Base-by-base conservation (phyloP, 2,888 invertebrate genomes). In the Gari tellinella region DNA sequence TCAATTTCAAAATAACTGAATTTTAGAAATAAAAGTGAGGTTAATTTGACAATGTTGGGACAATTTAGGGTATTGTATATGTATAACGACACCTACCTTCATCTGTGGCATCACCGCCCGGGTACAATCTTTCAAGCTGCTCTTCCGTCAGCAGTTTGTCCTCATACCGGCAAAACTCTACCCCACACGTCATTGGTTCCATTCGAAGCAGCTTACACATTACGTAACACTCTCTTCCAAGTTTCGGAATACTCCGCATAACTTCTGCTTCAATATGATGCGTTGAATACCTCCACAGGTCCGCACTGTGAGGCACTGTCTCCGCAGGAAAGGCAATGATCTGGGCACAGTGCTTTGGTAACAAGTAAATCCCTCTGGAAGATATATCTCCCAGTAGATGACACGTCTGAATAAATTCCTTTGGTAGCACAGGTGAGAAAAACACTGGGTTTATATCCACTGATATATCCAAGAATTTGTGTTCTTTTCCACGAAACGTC, bases 361-460 rank as follows among this genome's bases (percentile, higher is more conserved):
- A 58, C 5, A 67, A 43, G 37, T 66, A 73, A 31, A 67, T 67
- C 4, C 72, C 72, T 14, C 21, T 56, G 10, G 56, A 14, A 21
- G 62, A 17, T 23, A 67, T 51, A 46, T 73, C 43, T 31, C 43
- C 48, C 1, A 73, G 38, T 8, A 62, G n/a, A 38, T 4, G 12
- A 14, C 41, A 58, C 12, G 31, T n/a, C 17, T 10, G 15, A 1
- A 23, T 14, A 1, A 49, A 38, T 17, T 63, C 41, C 17, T 38
- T 1, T 25, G 72, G 72, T 14, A 31, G 43, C 2, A 25, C n/a
- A 19, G n/a, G 43, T 5, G 60, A 31, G 37, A 57, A 64, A 2
- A 73, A 15, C 0, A 73, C 72, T 4, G 72, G 72, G 38, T 73
- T 73, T 2, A 73, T 8, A 23, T 73, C 72, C 1, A 73, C 25